Base-by-base conservation (phyloP, 2,888 invertebrate genomes). In the Silvanus unidentatus region DNA sequence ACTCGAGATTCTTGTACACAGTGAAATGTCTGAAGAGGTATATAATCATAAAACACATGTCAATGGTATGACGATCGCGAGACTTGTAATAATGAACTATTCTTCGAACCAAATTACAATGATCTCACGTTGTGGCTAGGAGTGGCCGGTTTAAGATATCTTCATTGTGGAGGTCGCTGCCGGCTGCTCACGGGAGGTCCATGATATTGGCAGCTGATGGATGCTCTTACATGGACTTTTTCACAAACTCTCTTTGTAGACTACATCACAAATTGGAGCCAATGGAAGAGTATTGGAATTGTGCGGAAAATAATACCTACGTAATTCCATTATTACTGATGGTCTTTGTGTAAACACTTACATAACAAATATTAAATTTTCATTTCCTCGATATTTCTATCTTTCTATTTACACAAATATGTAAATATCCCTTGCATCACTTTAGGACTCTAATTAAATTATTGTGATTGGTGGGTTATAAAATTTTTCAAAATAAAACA, bases 171-270 rank as follows among this genome's bases (percentile, higher is more conserved):
- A 56, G 37, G 61, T 63, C 61, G 62, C 64, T 61, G 51, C 54
- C 55, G 63, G 67, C 64, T 50, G 58, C 59, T 62, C 60, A 63
- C 58, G 63, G 67, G 66, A 63, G 67, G 66, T 65, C 66, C 55
- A 39, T 56, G 53, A 37, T 43, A 55, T 57, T 57, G 53, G 58
- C 58, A 52, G 43, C 42, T 50, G 48, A 47, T 48, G 53, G 49
- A 52, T 47, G 51, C 41, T 46, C 49, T 45, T 42, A 52, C 48
- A 48, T 48, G 48, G 47, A 53, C 48, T 43, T 40, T 45, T 40
- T 22, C 22, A 22, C 22, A 22, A 22, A 32, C 32, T 3, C 10
- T 12, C 13, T 32, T 32, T 32, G 32, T 32, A 5, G 4, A 12
- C 4, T n/a, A 12, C 3, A 8, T 32, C 10, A 32, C 13, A 32